Base-by-base conservation (phyloP, 2,888 invertebrate genomes). In the Osmoderma eremita region DNA sequence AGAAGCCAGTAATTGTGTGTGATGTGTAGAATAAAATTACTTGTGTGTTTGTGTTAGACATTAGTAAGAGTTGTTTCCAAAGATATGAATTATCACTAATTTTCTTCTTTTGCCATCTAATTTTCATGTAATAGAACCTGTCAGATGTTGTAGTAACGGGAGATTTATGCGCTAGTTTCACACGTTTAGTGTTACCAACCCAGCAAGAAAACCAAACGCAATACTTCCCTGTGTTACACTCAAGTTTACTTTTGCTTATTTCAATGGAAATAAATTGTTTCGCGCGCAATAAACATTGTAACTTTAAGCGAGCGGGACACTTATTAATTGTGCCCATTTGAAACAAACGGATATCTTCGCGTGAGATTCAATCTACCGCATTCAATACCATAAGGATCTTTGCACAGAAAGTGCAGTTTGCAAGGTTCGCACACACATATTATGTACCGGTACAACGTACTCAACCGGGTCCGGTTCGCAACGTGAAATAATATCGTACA, bases 401-500 rank as follows among this genome's bases (percentile, higher is more conserved):
- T 30, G 15, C 36, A 30, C 30, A 45, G 45, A 61, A 48, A 30
- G 30, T 30, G 10, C 30, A 30, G 8, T 30, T 30, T 6, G 6
- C 2, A 18, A 30, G 15, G 10, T n/a, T 30, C 17, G 30, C 15
- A 30, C 45, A 45, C 17, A 42, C 30, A 45, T 61, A 45, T 42
- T 30, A 30, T 30, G 3, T 10, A 30, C 8, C 22, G 24, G 42
- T 45, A 24, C 13, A 42, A 22, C 45, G 42, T 41, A 45, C 42
- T 24, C 42, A 42, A 17, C 30, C 45, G 45, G 15, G 42, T 22
- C 30, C 20, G 17, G 30, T 30, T n/a, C 24, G 24, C 45, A 41
- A 61, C 58, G 58, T 61, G 58, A 45, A 45, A 61, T 61, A 61
- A 61, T 61, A 61, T 30, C 45, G 45, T 61, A 61, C 65, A 66